Evolutionary conservation across 2,888 invertebrate genomes (phyloP).

Genomic region (Glyphotaelius pellucidus): DNA sequence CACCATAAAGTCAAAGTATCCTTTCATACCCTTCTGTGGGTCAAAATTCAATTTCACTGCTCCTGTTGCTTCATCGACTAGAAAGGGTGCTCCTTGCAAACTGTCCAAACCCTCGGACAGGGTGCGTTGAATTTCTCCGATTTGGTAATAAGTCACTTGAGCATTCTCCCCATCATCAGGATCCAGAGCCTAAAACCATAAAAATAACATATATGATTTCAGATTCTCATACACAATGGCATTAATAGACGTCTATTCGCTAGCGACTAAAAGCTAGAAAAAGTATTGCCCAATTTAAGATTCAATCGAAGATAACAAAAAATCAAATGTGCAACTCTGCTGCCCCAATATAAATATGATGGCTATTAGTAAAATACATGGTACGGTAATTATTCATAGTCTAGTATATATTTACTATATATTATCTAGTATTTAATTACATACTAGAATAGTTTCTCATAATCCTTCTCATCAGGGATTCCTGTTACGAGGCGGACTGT

Average conservation of each 20-base stretch:
- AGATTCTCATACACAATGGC: not conserved
- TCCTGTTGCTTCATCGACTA: constrained; percentile 89
- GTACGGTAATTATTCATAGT: no score
- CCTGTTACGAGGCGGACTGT: no score
- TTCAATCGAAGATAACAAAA: not conserved
- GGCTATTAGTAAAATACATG: no score
- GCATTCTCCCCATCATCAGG: constrained; percentile 87
- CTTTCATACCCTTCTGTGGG: constrained; percentile 97
- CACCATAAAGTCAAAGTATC: constrained; percentile 95
- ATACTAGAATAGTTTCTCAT: no score
- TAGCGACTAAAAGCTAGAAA: not conserved
- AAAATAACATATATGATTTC: constrained; percentile 3
- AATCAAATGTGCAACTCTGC: no score
- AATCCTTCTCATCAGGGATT: no score
- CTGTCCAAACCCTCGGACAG: constrained; percentile 91
- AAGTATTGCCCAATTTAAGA: not conserved
- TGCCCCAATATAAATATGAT: no score
- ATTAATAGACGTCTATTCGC: not conserved
- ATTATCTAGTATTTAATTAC: no score
- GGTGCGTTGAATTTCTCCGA: constrained; percentile 89
- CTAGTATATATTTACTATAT: no score
- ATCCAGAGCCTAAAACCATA: constrained; percentile 82
- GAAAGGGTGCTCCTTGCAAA: constrained; percentile 87
- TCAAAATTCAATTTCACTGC: constrained; percentile 94
- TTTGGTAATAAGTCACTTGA: constrained; percentile 85